These are phyloP conservation scores for Desmodus rotundus DNA, from an alignment of 2,113 vertebrate species.

Conservation along the genomic window DNA sequence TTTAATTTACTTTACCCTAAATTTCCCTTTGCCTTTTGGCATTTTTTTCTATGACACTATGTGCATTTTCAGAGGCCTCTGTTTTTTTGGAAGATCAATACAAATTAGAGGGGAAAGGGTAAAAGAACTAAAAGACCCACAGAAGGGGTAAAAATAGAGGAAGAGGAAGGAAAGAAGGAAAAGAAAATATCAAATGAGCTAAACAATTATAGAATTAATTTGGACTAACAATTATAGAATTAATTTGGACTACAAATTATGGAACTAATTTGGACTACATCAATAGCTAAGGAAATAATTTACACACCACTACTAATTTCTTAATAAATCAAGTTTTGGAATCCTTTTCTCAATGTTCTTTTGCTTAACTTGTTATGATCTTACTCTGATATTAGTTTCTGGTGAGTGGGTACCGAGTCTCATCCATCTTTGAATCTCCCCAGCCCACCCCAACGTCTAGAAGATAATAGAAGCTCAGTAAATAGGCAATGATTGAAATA, in stretches of 20 bases:
- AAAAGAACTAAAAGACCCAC: neutral
- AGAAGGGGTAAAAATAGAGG: neutral
- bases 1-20: neutral
- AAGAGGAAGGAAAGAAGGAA: neutral
- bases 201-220: neutral
- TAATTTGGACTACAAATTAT: neutral
- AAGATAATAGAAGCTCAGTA: neutral
- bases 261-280: neutral
- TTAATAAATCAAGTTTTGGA: conserved; percentile 18
- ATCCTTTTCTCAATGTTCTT: neutral
- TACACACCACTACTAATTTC: neutral
- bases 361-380: neutral
- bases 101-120: neutral
- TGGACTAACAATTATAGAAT: neutral
- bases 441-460: neutral
- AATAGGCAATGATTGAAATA: neutral
- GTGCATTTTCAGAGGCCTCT: neutral
- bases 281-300: neutral
- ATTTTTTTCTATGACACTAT: neutral
- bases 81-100: neutral
- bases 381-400: neutral
- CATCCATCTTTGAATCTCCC: neutral
- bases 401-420: neutral
- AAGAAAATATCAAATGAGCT: neutral
- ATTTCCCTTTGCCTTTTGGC: neutral